phyloP scores from a whole-genome alignment of 2,888 invertebrate species.

The Trimorus sp. region DNA sequence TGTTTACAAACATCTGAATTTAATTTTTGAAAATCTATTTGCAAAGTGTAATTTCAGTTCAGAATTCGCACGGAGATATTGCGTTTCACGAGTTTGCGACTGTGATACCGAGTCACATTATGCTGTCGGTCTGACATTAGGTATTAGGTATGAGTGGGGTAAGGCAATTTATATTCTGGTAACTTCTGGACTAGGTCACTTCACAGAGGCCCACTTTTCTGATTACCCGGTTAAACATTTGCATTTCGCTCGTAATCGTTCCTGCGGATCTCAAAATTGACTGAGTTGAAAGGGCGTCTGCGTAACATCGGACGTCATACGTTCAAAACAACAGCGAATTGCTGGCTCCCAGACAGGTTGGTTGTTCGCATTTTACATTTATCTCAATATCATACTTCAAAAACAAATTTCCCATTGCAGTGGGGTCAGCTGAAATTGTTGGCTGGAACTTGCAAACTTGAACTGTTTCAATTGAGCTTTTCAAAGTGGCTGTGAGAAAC shows the following conservation, averaged over 20 bases:
- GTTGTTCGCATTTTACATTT: too few relatives aligned
- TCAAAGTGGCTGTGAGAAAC: too few relatives aligned
- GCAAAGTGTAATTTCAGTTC: too few relatives aligned
- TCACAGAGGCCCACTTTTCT: conserved; percentile 78
- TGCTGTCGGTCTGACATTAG: conserved; percentile 50
- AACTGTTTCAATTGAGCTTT: too few relatives aligned
- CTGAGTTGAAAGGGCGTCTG: conserved; percentile 19
- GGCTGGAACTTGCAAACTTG: too few relatives aligned
- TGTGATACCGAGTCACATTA: conserved; percentile 32
- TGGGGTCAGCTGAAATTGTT: too few relatives aligned
- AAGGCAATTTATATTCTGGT: conserved; percentile 78
- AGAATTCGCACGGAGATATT: background rate
- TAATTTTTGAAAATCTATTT: too few relatives aligned
- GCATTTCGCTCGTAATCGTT: conserved; percentile 70
- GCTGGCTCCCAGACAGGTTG: too few relatives aligned
- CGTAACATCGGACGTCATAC: background rate
- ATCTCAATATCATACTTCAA: too few relatives aligned
- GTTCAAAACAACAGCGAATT: too few relatives aligned
- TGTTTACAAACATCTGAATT: too few relatives aligned
- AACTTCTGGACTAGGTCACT: conserved; percentile 80
- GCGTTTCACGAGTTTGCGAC: conserved; percentile 20
- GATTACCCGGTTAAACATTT: conserved; percentile 77
- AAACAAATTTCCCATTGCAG: too few relatives aligned
- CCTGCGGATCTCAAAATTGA: conserved; percentile 61
- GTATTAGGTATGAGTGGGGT: conserved; percentile 58